Base-by-base conservation (phyloP, 2,888 invertebrate genomes). In the Leistus spinibarbis region DNA sequence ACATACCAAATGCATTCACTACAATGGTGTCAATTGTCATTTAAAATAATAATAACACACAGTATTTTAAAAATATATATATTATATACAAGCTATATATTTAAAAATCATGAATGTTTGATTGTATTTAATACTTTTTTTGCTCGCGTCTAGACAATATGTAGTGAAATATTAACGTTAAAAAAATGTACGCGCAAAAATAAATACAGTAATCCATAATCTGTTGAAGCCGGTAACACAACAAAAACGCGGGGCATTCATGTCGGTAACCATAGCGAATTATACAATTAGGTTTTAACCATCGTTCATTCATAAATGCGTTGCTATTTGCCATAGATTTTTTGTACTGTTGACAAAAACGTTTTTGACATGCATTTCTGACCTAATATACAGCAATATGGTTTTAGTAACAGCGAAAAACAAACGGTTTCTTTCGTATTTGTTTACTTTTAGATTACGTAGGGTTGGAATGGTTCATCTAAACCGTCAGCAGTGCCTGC, bases 121-220 rank as follows among this genome's bases (percentile, higher is more conserved):
- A n/a, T 23, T 64, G 64, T 64, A 71, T 71, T 71, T 64, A 54
- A 63, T 54, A 71, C 54, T 54, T 54, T 16, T 54, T 16, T 16
- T 3, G 54, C 17, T 54, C 23, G 20, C 17, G 71, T 20, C 64
- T 65, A 22, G 19, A 22, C 20, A n/a, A 53, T 19, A 56, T 23
- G 60, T 40, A 69, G 65, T 65, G 22, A 63, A 67, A 57, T 7
- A 19, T 40, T 10, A 40, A 40, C 7, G 40, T 40, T 40, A 40
- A 40, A 40, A 10, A 40, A 13, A 40, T n/a, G 13, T 13, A 7
- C 10, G 40, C 3, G 7, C 40, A 40, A 40, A 40, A 3, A 40
- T 5, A 40, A 40, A 40, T 40, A 40, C 40, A 10, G 40, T 40
- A 40, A 40, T 40, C 40, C 40, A 13, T 40, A 40, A 40, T 40